Conservation (phyloP, 2,888 invertebrate genomes). For the Trimorus sp. region DNA sequence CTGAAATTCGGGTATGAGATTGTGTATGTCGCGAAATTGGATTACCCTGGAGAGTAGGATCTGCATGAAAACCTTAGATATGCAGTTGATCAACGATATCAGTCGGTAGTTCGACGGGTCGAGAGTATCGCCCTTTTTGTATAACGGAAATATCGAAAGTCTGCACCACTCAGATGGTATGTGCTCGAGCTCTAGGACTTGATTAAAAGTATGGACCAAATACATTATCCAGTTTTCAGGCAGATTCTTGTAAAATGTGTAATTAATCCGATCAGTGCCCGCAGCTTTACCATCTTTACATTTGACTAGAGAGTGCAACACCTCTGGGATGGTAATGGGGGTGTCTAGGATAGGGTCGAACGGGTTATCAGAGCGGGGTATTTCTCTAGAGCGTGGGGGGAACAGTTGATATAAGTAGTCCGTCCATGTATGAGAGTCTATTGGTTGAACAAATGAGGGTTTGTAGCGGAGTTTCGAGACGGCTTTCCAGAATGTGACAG, state of each 20-base stretch:
- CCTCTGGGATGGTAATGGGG: neutral
- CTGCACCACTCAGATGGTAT: slow-evolving; percentile 6
- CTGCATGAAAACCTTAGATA: slow-evolving; percentile 11
- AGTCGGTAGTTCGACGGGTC: slow-evolving; percentile 13
- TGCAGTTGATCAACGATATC: slow-evolving; percentile 14
- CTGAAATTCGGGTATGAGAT: slow-evolving; percentile 19
- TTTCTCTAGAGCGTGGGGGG: neutral
- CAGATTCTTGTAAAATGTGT: slow-evolving; percentile 10
- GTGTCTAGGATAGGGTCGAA: too few relatives aligned
- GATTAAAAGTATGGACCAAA: neutral
- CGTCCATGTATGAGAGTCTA: neutral
- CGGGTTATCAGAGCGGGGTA: neutral
- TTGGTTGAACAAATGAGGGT: neutral
- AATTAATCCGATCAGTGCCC: slow-evolving; percentile 6
- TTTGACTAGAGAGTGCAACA: neutral
- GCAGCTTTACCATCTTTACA: slow-evolving; percentile 15
- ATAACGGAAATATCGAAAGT: slow-evolving; percentile 2
- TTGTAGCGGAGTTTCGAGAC: neutral
- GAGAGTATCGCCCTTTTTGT: neutral
- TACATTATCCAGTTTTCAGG: slow-evolving; percentile 11
- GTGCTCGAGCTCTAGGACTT: neutral
- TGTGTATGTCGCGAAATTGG: neutral
- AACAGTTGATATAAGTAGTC: neutral
- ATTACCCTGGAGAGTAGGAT: neutral
- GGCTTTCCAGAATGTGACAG: neutral